These are phyloP conservation scores for Scolopax mira DNA, from an alignment of 2,113 vertebrate genomes.

Conservation along the genomic window DNA sequence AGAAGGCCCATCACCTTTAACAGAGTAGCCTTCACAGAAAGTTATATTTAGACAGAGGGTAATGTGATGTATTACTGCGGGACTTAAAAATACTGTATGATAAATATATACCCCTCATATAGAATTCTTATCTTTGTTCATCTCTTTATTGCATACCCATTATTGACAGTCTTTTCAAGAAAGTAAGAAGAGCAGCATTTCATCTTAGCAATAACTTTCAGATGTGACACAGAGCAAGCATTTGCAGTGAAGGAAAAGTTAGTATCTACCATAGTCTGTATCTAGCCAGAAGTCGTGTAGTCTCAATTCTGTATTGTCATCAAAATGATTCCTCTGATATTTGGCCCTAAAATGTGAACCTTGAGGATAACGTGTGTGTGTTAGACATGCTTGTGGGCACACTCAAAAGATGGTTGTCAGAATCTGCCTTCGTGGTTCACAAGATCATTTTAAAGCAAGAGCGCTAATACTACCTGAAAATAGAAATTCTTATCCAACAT, in stretches of 20 bases:
- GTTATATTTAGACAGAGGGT: not conserved
- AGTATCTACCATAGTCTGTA: not conserved
- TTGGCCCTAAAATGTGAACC: not conserved
- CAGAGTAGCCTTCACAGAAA: not conserved
- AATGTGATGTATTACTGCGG: not conserved
- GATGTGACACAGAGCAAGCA: not conserved
- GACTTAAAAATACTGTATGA: not conserved
- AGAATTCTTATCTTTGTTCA: not conserved
- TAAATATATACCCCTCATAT: not conserved
- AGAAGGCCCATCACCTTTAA: not conserved
- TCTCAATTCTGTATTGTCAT: not conserved
- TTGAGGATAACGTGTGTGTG: not conserved
- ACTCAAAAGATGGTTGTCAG: not conserved
- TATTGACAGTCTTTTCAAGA: not conserved
- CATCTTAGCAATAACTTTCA: not conserved
- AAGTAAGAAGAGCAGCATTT: not conserved
- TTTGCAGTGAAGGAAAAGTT: not conserved
- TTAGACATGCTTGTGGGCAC: not conserved
- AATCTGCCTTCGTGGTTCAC: not conserved
- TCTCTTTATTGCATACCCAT: not conserved
- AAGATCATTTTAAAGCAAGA: not conserved
- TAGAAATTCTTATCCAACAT: not conserved
- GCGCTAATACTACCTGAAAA: not conserved
- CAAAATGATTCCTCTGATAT: not conserved
- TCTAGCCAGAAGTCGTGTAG: not conserved